These are phyloP conservation scores for Onthophagus taurus DNA, from an alignment of 1,140 invertebrate genomes.

Conservation along the genomic window DNA sequence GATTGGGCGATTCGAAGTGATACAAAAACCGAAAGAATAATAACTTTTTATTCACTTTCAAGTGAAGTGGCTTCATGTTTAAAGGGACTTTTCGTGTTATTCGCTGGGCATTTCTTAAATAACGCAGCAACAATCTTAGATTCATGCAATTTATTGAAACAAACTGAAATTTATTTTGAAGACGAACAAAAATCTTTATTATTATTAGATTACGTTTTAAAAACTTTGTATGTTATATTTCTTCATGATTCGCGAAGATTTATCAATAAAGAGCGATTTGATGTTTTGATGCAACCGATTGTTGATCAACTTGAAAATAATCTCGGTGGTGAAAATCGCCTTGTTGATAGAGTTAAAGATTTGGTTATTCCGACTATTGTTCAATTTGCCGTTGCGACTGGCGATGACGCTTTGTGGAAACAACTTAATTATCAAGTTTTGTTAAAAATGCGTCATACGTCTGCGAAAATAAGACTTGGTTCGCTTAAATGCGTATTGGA, in stretches of 20 bases:
- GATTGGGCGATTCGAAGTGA: conserved; percentile 66
- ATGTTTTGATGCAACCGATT: conserved; percentile 71
- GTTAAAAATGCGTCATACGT: conserved; percentile 72
- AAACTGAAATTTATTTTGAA: conserved; percentile 41
- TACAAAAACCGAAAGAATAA: conserved; percentile 47
- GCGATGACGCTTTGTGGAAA: conserved; percentile 81
- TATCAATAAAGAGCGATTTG: conserved; percentile 74
- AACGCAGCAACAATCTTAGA: conserved; percentile 64
- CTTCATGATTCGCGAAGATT: conserved; percentile 74
- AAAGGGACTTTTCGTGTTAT: conserved; percentile 80
- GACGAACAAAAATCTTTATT: conserved; percentile 46
- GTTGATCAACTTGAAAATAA: conserved; percentile 84
- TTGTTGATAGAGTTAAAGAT: conserved; percentile 49
- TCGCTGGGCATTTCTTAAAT: conserved; percentile 76
- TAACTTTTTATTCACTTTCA: conserved; percentile 54
- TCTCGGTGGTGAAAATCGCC: conserved; percentile 49
- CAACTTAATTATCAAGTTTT: conserved; percentile 81
- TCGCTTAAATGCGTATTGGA: conserved; percentile 56
- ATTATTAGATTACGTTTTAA: conserved; percentile 58
- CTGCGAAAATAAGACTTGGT: conserved; percentile 50
- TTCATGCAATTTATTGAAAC: conserved; percentile 45
- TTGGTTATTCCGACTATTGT: conserved; percentile 68
- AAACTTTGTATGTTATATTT: conserved; percentile 64
- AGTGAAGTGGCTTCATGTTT: conserved; percentile 68
- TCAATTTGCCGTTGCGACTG: conserved; percentile 68